Evolutionary conservation across 2,888 invertebrate species (phyloP).

Genomic region (Lasioglossum leucozonium): DNA sequence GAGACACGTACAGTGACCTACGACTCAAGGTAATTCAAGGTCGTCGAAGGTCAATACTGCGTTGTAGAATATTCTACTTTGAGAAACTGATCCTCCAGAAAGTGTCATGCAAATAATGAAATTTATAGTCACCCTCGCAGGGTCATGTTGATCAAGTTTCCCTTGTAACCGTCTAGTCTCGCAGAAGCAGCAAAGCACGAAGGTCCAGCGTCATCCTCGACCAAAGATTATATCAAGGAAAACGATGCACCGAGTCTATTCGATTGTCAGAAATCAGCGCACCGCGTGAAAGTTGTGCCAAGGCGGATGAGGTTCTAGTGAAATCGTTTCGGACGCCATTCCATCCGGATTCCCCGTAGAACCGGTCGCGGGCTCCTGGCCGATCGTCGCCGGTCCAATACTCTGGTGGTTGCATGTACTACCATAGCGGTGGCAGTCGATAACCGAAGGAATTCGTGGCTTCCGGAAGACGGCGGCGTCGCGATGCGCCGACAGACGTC

Average conservation of each 20-base stretch:
- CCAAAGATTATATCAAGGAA: too few species aligned
- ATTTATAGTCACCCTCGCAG: too few species aligned
- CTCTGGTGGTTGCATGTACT: neutral
- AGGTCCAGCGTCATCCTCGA: too few species aligned
- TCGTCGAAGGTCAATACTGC: too few species aligned
- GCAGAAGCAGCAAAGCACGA: too few species aligned
- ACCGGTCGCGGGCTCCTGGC: neutral
- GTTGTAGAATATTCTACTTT: neutral
- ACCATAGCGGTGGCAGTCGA: conserved; percentile 13
- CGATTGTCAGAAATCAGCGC: neutral
- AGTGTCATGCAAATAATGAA: too few species aligned
- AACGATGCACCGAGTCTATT: neutral
- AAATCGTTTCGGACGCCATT: neutral
- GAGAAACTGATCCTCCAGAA: too few species aligned
- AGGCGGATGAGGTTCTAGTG: neutral
- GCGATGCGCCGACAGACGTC: conserved; percentile 2
- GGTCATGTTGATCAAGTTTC: neutral
- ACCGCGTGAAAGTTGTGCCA: neutral
- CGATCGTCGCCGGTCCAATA: conserved; percentile 3
- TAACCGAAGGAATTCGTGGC: conserved; percentile 50
- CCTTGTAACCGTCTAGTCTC: too few species aligned
- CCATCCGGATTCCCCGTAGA: neutral
- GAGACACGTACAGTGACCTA: too few species aligned
- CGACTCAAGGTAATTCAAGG: too few species aligned
- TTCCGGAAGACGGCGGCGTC: conserved; percentile 38